Evolutionary conservation across 2,888 invertebrate species (phyloP).

Genomic region (Platycheirus albimanus): DNA sequence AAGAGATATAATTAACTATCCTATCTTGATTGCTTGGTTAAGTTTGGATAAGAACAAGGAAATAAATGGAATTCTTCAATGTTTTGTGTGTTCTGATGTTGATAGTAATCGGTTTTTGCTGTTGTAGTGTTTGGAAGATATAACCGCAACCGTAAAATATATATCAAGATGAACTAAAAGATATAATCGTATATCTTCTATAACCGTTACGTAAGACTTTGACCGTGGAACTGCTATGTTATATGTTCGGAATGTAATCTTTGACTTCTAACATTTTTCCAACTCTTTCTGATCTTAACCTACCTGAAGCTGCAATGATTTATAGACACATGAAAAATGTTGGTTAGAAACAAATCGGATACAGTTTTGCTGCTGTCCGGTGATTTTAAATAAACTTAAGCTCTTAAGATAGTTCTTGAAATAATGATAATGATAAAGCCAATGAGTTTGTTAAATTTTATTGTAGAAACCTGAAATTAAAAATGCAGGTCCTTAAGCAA

Average conservation of each 20-base stretch:
- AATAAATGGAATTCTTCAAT: conserved; percentile 34
- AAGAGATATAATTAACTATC: conserved; percentile 54
- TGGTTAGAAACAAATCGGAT: too few species aligned
- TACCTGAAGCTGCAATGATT: too few species aligned
- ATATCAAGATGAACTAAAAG: conserved; percentile 5
- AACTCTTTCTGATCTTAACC: background rate
- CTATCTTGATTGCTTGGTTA: conserved; percentile 47
- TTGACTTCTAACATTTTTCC: background rate
- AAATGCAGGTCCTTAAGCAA: too few species aligned
- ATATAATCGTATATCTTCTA: background rate
- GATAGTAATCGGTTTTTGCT: background rate
- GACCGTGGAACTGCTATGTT: conserved; percentile 14
- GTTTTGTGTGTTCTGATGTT: too few species aligned
- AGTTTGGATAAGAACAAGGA: conserved; percentile 53
- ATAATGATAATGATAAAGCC: too few species aligned
- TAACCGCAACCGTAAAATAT: conserved; percentile 6
- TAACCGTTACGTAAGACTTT: conserved; percentile 4
- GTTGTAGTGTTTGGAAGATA: background rate
- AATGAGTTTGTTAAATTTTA: too few species aligned
- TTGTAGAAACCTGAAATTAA: too few species aligned
- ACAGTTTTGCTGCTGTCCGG: too few species aligned
- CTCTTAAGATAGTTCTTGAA: too few species aligned
- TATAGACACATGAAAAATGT: too few species aligned
- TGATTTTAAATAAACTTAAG: too few species aligned
- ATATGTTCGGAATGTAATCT: conserved; percentile 1